phyloP scores from a whole-genome alignment of 2,888 invertebrate genomes.

The Anthrax anthrax region DNA sequence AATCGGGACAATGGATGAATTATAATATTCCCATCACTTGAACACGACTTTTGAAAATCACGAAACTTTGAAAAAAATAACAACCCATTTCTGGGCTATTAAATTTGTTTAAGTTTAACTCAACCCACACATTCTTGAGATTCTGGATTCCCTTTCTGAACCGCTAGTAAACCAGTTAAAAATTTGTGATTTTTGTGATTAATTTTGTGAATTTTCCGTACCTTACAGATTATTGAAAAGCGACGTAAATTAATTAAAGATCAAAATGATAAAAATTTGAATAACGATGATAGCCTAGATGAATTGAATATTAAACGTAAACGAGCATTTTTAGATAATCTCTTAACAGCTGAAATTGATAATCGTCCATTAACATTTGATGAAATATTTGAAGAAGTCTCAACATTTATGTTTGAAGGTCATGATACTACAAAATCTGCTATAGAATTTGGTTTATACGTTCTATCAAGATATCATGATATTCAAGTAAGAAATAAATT shows the following conservation, averaged over 20 bases:
- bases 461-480: slow-evolving; percentile 38
- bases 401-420: slow-evolving; percentile 36
- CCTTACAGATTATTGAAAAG: background rate
- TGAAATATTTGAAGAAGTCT: slow-evolving; percentile 30
- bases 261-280: background rate
- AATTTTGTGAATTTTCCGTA: background rate
- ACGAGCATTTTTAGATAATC: slow-evolving; percentile 26
- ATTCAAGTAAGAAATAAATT: slow-evolving; percentile 32
- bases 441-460: slow-evolving; percentile 37
- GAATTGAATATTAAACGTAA: slow-evolving; percentile 11
- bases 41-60: no score
- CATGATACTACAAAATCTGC: slow-evolving; percentile 47
- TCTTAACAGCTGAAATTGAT: slow-evolving; percentile 24
- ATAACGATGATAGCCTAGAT: background rate
- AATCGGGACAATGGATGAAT: no score
- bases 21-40: no score
- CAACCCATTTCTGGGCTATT: no score
- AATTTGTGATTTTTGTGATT: no score
- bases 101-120: no score
- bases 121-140: no score
- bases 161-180: no score
- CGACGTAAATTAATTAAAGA: background rate
- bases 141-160: no score
- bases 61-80: no score
- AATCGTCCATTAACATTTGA: slow-evolving; percentile 18